Conservation (phyloP, 2,888 invertebrate species). For the Nephrotoma flavescens region DNA sequence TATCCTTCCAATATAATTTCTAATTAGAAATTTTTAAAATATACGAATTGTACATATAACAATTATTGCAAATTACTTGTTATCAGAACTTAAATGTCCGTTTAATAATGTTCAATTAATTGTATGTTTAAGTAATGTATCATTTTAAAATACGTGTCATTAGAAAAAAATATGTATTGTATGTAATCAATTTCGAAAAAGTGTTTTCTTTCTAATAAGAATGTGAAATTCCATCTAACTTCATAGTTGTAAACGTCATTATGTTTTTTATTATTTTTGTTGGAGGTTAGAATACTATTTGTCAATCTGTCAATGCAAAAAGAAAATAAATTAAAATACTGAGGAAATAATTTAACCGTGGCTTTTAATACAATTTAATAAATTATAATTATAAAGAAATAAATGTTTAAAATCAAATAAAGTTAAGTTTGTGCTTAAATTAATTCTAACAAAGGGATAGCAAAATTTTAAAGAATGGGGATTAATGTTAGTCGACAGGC, state of each 20-base stretch:
- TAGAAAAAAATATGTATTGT: too few species aligned
- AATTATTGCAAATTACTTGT: too few species aligned
- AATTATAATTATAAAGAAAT: background rate
- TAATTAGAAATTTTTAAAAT: too few species aligned
- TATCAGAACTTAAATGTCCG: too few species aligned
- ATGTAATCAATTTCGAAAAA: background rate
- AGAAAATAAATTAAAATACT: background rate
- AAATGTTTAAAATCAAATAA: background rate
- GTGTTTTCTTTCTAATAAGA: background rate
- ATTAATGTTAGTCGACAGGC: conserved; percentile 63
- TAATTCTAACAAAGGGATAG: background rate
- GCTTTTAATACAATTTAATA: background rate
- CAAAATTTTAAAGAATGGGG: conserved; percentile 44
- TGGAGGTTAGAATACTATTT: background rate
- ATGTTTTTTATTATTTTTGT: background rate
- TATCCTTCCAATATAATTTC: too few species aligned
- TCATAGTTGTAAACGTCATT: conserved; percentile 2
- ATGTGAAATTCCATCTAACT: background rate
- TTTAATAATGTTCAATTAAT: too few species aligned
- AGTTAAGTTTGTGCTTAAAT: background rate
- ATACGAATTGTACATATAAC: too few species aligned
- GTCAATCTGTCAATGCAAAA: background rate
- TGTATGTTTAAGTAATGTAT: background rate
- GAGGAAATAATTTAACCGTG: background rate
- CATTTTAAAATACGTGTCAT: background rate